These are phyloP conservation scores for Myxocyprinus asiaticus DNA, from an alignment of 2,113 vertebrate genomes.

Conservation along the genomic window DNA sequence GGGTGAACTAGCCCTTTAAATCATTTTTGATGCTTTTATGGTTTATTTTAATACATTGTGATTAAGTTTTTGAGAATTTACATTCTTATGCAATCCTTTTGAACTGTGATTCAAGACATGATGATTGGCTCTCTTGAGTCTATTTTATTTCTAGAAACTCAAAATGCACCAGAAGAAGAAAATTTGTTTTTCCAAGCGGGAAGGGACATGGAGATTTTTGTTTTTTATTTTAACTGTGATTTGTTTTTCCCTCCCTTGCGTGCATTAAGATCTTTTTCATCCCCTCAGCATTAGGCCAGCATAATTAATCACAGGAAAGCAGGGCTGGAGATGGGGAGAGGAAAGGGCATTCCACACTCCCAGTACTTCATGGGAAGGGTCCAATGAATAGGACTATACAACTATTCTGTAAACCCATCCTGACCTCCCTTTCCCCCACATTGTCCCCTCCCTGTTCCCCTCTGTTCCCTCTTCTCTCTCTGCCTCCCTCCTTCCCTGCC, in stretches of 20 bases:
- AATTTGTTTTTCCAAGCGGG: not conserved
- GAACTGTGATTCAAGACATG: not conserved
- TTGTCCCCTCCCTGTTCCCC: conserved; percentile 45
- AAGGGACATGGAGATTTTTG: not conserved
- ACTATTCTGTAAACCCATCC: conserved; percentile 62
- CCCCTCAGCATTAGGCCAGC: conserved; percentile 43
- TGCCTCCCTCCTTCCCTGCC: conserved; percentile 57
- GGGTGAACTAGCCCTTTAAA: too few species aligned
- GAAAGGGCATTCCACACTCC: conserved; percentile 75
- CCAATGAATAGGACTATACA: conserved; percentile 66
- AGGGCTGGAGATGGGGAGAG: conserved; percentile 72
- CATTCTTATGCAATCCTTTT: not conserved
- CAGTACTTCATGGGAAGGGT: conserved; percentile 76
- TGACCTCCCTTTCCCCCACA: conserved; percentile 54
- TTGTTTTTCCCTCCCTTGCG: conserved; percentile 29
- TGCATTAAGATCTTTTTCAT: conserved; percentile 50
- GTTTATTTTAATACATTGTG: not conserved
- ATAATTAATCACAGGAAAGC: conserved; percentile 62
- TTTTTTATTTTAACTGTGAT: conserved; percentile 27
- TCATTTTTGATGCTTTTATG: not conserved
- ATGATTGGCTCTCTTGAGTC: not conserved
- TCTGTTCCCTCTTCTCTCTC: conserved; percentile 54
- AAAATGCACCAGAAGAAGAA: not conserved
- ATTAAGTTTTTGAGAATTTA: not conserved
- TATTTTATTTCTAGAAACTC: not conserved